A percentile compares a stretch with the other conserved stretches of the same genome.
Conservation (phyloP, 2,113 vertebrate species). For the Merops nubicus region DNA sequence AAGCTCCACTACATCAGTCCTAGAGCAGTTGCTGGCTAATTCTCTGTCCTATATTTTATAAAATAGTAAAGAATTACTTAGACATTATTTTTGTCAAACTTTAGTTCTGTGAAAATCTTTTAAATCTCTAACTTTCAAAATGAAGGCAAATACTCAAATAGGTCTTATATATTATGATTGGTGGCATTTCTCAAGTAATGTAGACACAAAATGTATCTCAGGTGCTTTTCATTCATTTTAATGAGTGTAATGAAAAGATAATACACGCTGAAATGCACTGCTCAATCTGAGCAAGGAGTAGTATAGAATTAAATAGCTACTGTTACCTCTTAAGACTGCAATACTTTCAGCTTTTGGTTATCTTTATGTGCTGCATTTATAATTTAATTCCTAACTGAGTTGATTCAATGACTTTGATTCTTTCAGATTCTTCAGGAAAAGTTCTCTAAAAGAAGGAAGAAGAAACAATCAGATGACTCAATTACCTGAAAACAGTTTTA, state of each 20-base stretch:
- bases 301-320: background rate
- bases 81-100: background rate
- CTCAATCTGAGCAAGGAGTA: background rate
- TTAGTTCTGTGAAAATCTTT: background rate
- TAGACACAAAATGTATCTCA: background rate
- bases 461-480: background rate
- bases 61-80: background rate
- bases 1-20: background rate
- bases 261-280: background rate
- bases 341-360: conserved; percentile 35
- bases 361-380: conserved; percentile 7
- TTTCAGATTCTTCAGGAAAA: background rate
- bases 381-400: conserved; percentile 10
- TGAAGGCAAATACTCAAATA: background rate
- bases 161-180: background rate
- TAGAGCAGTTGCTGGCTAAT: background rate
- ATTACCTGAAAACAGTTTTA: conserved; percentile 6
- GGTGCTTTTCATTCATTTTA: conserved; percentile 29
- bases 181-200: background rate
- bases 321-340: conserved; percentile 3
- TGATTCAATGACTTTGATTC: background rate
- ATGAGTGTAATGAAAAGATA: conserved; percentile 28
- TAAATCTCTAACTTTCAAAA: background rate
- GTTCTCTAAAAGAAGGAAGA: background rate
- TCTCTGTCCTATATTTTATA: background rate